Evolutionary conservation across 2,888 invertebrate species (phyloP).

Genomic region (Dynastes tityus): DNA sequence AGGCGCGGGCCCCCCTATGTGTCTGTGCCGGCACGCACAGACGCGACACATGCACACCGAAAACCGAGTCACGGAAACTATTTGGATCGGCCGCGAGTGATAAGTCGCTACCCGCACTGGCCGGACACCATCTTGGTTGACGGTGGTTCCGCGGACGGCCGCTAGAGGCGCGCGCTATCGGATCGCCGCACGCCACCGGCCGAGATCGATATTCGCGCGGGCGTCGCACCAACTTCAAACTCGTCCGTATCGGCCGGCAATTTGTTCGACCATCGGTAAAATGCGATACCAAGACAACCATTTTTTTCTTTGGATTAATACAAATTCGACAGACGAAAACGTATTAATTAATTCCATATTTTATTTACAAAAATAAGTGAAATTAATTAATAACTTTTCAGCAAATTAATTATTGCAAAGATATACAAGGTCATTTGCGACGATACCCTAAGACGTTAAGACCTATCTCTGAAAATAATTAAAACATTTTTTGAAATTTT

Average conservation of each 20-base stretch:
- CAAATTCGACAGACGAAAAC: too few species aligned
- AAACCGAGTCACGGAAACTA: slow-evolving; percentile 53
- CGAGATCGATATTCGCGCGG: slow-evolving; percentile 52
- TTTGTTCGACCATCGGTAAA: too few species aligned
- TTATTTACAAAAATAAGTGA: too few species aligned
- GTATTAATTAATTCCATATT: too few species aligned
- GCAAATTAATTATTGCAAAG: too few species aligned
- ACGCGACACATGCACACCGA: slow-evolving; percentile 52
- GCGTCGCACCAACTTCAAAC: slow-evolving; percentile 38
- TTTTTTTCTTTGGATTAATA: too few species aligned
- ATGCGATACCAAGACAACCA: too few species aligned
- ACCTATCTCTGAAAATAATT: too few species aligned
- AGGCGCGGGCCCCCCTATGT: slow-evolving; percentile 49
- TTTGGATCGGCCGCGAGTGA: slow-evolving; percentile 52
- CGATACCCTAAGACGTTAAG: too few species aligned
- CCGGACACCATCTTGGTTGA: slow-evolving; percentile 62
- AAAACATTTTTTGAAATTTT: too few species aligned
- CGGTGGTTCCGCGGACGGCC: slow-evolving; percentile 56
- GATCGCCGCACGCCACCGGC: slow-evolving; percentile 48
- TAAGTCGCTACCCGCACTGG: slow-evolving; percentile 62
- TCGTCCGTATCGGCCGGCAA: not conserved
- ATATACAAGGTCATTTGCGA: too few species aligned
- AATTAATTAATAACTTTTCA: too few species aligned
- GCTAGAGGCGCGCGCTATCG: slow-evolving; percentile 56
- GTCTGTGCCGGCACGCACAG: slow-evolving; percentile 21